Evolutionary conservation across 2,113 vertebrate genomes (phyloP), one percentile per base, ranked within the genome.

Genomic region (Lutjanus erythropterus): DNA sequence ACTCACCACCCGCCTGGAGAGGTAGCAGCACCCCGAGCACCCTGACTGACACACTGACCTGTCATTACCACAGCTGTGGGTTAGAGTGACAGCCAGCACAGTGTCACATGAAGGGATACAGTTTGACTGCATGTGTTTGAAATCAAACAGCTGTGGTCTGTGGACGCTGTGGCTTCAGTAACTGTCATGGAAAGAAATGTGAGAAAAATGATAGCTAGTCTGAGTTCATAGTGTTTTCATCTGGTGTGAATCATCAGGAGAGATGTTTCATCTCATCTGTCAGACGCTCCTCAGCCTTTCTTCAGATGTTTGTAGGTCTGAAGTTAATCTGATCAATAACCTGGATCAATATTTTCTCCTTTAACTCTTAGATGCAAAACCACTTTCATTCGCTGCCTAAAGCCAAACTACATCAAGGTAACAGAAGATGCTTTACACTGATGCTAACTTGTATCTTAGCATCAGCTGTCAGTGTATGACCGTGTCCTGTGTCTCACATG

Each of bases 361-460:
- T 56, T 6, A 27, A 46, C 31, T 82, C 62, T 5, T 85, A 98
- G 97, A 85, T 97, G 96, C 87, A 96, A 94, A 50, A 81, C 95
- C 29, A 96, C 92, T 39, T 96, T 96, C 66, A 91, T 99, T 81
- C 95, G 95, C 7, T 99, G 97, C 85, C 93, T 99, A 90, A 94
- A 91, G 64, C 96, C 97, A 71, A 98, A 97, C 81, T 94, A 92
- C 3, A 84, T 95, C 53, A 96, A 96, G 97, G 97, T 98, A 95
- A 89, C 84, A 9, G 2, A 7, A 25, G 3, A 12, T 21, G 9
- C 33, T 78, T 31, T 12, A 55, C 37, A 46, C 39, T 52, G n/a
- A 39, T 29, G 41, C 15, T 39, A n/a, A 18, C 35, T 25, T 18
- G 15, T 61, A 27, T 41, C 27, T 12, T 59, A 31, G 46, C n/a